Evolutionary conservation across 2,113 vertebrate genomes (phyloP).

Genomic region (Hiodon tergisus): DNA sequence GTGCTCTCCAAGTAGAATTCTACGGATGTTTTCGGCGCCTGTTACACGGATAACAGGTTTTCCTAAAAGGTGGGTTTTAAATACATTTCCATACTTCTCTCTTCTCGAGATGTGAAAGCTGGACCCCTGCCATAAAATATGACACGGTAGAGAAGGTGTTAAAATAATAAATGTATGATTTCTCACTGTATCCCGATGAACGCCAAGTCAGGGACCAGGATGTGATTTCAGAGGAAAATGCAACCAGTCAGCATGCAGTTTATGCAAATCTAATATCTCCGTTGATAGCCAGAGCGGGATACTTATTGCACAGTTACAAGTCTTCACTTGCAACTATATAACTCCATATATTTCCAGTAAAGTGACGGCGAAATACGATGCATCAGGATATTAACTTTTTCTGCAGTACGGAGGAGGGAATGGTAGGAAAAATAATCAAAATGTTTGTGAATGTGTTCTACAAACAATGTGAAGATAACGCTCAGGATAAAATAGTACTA

Average conservation of each 20-base stretch:
- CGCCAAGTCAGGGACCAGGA: background rate
- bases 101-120: conserved; percentile 88
- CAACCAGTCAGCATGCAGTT: background rate
- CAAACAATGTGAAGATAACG: too few species aligned
- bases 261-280: background rate
- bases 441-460: too few species aligned
- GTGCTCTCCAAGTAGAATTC: conserved; percentile 90
- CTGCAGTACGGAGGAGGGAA: too few species aligned
- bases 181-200: background rate
- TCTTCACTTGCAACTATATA: conserved; percentile 7
- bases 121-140: conserved; percentile 69
- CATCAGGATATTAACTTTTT: background rate
- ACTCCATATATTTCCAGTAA: background rate
- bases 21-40: conserved; percentile 86
- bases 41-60: conserved; percentile 89
- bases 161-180: conserved; percentile 19
- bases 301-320: conserved; percentile 8
- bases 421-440: too few species aligned
- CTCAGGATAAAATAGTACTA: too few species aligned
- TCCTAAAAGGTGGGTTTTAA: conserved; percentile 93
- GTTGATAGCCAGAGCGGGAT: background rate
- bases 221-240: background rate
- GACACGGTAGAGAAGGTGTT: conserved; percentile 18
- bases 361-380: background rate
- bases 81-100: conserved; percentile 81